Base-by-base conservation (phyloP, 2,113 vertebrate species). In the Anoura caudifer region DNA sequence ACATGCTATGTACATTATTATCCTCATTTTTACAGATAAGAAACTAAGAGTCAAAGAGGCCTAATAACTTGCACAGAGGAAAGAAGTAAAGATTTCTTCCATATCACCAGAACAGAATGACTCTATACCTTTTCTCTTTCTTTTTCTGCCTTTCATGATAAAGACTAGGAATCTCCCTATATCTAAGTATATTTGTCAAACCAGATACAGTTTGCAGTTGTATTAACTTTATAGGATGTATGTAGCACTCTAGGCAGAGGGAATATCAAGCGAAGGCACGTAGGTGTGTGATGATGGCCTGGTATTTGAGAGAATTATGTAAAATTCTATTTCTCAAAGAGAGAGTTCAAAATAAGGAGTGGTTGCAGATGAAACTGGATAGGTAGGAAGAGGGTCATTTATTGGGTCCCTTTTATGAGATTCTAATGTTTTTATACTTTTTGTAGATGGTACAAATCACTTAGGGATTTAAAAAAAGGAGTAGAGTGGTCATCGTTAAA, bases 1-100 rank as follows among this genome's bases (percentile, higher is more conserved):
- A 38, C 24, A 80, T 90, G 70, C 36, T 70, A 83, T 31, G 38
- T 63, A 76, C 52, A 77, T 96, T 93, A 91, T 93, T 81, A 86
- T n/a, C 69, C 33, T 94, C 47, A 54, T 73, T 89, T 96, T 82
- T 89, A 77, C 13, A 72, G 67, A 47, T 85, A 59, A 91, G 72
- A 95, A 76, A 65, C 13, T 73, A 61, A 93, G 33, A 47, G 14
- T 87, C 63, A 69, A 61, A 84, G 41, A 92, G n/a, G 56, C 41
- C 77, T 82, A 59, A 63, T 90, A 95, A 50, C 36, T 52, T 89
- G 14, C 36, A 67, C 7, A 82, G 59, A 84, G 28, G 24, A 91
- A 70, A 94, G 26, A 56, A 5, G 50, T 38, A 16, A 92, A 91
- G 43, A 52, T 63, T 50, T 38, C 52, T 56, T 77, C 12, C 8